A percentile compares a stretch with the other conserved stretches of the same genome.
phyloP scores from a whole-genome alignment of 2,797 vertebrate genomes.

The Sebastes taczanowskii region DNA sequence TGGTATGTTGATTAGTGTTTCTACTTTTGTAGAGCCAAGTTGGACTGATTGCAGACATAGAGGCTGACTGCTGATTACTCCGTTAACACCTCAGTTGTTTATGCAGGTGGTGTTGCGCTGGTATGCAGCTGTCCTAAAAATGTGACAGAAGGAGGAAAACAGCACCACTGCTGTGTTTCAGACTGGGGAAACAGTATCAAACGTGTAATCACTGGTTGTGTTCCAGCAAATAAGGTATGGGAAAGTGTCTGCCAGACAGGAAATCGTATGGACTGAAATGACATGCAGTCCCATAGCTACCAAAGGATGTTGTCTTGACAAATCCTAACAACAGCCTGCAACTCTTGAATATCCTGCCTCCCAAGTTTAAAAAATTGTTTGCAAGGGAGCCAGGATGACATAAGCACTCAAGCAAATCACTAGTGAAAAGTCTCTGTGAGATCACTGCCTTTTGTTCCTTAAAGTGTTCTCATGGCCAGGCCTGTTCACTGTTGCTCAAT shows the following conservation, averaged over 20 bases:
- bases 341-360: slow-evolving; percentile 46
- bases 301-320: slow-evolving; percentile 45
- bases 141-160: not conserved
- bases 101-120: not conserved
- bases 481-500: slow-evolving; percentile 62
- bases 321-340: slow-evolving; percentile 25
- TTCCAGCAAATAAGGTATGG: slow-evolving; percentile 26
- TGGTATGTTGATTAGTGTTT: not conserved
- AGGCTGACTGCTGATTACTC: not conserved
- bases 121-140: not conserved
- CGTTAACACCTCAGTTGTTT: slow-evolving; percentile 6
- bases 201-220: slow-evolving; percentile 30
- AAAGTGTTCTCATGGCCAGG: slow-evolving; percentile 35
- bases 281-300: slow-evolving; percentile 16
- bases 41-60: not conserved
- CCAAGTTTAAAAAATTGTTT: slow-evolving; percentile 24
- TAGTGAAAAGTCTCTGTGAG: slow-evolving; percentile 9
- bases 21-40: not conserved
- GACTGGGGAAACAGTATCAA: not conserved
- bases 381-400: slow-evolving; percentile 18
- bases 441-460: slow-evolving; percentile 33
- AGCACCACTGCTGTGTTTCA: not conserved
- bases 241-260: slow-evolving; percentile 45
- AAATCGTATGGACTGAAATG: slow-evolving; percentile 48
- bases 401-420: slow-evolving; percentile 21